These are phyloP conservation scores for Apotomis capreana DNA, from an alignment of 2,888 invertebrate species.

Conservation along the genomic window DNA sequence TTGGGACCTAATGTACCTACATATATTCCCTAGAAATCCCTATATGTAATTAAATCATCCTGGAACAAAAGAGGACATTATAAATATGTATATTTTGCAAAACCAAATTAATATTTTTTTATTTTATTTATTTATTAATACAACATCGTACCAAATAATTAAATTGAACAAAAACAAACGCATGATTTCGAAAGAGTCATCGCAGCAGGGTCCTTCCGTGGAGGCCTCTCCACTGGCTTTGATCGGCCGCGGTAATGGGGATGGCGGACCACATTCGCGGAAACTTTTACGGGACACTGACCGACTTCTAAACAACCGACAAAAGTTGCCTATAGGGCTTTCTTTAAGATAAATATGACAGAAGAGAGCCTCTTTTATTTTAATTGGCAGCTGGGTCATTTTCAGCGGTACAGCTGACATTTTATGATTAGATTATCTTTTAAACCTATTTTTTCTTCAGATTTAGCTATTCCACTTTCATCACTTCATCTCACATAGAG, in stretches of 20 bases:
- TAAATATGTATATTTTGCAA: too few species aligned
- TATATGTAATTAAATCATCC: too few species aligned
- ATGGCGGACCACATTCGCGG: conserved; percentile 69
- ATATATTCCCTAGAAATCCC: too few species aligned
- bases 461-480: too few species aligned
- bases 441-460: too few species aligned
- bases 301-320: conserved; percentile 70
- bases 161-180: conserved; percentile 58
- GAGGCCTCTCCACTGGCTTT: conserved; percentile 60
- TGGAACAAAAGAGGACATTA: too few species aligned
- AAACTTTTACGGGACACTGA: conserved; percentile 80
- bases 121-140: background rate
- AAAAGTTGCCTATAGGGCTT: conserved; percentile 63
- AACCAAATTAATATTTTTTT: too few species aligned
- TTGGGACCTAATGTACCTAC: too few species aligned
- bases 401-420: too few species aligned
- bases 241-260: conserved; percentile 69
- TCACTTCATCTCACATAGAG: too few species aligned
- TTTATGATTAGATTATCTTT: too few species aligned
- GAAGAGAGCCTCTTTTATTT: conserved; percentile 5
- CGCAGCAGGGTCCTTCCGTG: conserved; percentile 60
- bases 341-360: conserved; percentile 54
- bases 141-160: conserved; percentile 10
- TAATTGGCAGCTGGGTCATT: conserved; percentile 8
- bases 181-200: conserved; percentile 62